Base-by-base conservation (phyloP, 2,797 vertebrate species). In the Distichodus sexfasciatus region DNA sequence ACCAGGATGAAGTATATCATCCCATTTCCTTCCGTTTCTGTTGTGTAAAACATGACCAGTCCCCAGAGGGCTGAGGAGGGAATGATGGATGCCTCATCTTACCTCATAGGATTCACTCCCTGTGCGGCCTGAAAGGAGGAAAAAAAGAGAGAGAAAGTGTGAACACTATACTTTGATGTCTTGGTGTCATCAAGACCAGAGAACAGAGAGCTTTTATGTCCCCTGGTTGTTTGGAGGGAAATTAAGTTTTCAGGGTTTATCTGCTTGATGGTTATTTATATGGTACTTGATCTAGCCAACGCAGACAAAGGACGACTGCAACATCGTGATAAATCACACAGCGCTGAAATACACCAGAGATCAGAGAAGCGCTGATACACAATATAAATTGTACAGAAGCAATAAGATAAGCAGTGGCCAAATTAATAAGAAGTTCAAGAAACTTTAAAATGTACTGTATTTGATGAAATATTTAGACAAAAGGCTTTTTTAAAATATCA, bases 81-180 rank as follows among this genome's bases (percentile, higher is more conserved):
- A 19, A 31, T 31, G 66, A 69, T 61, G 5, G 35, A 69, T 60
- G 44, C 35, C 38, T 29, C 24, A 53, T 31, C 14, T 31, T 53
- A n/a, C n/a, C 48, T 29, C 6, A 1, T 7, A 31, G 15, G 48
- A 48, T 6, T 47, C 17, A 4, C 31, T 33, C 4, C 28, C 47
- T 28, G 47, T 6, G 26, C 15, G 48, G 17, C 11, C 36, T 17
- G 35, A 57, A 38, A 38, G 9, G 21, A 19, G 23, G 21, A 24
- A 58, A 17, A 8, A 11, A 24, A 11, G 19, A 2, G 11, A n/a
- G 40, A 12, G 33, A 58, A n/a, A n/a, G n/a, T n/a, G n/a, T n/a
- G 33, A 12, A 38, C 54, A 21, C 31, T 11, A 33, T 9, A 36
- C 54, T 12, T 38, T 58, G 21, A 58, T n/a, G 19, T 58, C 21